phyloP scores from a whole-genome alignment of 2,888 invertebrate species.

The Torymus tubicola region DNA sequence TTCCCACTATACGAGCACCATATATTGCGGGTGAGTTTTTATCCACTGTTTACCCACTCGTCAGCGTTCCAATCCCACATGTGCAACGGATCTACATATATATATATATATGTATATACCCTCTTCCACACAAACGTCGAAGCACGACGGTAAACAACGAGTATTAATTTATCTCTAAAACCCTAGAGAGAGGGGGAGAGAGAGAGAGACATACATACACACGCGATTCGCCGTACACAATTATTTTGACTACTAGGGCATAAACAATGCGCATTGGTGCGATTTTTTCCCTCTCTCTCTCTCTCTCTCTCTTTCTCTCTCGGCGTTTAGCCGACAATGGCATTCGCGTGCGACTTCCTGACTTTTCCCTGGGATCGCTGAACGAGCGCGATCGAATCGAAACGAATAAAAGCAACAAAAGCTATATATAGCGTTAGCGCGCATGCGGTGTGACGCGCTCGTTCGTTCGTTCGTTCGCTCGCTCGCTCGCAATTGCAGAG shows the following conservation, averaged over 20 bases:
- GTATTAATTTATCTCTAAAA: not conserved
- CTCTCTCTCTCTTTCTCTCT: not conserved
- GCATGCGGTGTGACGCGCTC: not conserved
- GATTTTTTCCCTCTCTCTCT: not conserved
- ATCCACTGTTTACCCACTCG: too few relatives aligned
- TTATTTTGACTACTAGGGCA: not conserved
- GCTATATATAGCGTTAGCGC: not conserved
- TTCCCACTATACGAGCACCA: too few relatives aligned
- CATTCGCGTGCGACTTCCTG: conserved; percentile 3
- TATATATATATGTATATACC: too few relatives aligned
- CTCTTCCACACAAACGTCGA: too few relatives aligned
- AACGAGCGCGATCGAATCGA: conserved; percentile 23
- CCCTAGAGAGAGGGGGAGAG: too few relatives aligned
- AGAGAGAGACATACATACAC: too few relatives aligned
- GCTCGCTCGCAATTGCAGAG: conserved; percentile 25
- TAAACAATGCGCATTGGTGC: conserved; percentile 17
- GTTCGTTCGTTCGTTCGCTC: too few relatives aligned
- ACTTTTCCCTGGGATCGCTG: not conserved
- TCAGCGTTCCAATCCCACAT: too few relatives aligned
- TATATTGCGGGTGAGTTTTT: not conserved
- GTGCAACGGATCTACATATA: too few relatives aligned
- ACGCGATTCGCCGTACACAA: not conserved
- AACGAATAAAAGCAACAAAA: conserved; percentile 43
- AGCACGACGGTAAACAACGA: not conserved
- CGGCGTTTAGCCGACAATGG: conserved; percentile 34